Conservation (phyloP, 2,797 vertebrate species). For the Choloepus didactylus region DNA sequence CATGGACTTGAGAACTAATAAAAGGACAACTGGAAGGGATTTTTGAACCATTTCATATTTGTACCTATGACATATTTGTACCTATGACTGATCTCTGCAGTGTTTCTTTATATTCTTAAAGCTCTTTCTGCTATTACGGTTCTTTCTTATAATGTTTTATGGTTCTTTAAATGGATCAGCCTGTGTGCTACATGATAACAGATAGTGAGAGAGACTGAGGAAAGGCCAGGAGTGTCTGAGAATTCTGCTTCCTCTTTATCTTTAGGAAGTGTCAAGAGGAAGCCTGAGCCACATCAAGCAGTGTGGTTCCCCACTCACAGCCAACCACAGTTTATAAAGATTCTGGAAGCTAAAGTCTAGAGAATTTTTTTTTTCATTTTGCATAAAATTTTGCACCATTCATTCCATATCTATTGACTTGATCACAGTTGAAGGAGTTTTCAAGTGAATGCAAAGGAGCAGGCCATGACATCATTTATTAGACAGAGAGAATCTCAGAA, state of each 20-base stretch:
- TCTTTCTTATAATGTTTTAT: too few relatives aligned
- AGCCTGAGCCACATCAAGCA: background rate
- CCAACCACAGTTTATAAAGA: background rate
- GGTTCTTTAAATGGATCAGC: background rate
- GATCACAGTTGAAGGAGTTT: slow-evolving; percentile 7
- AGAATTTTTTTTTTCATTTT: slow-evolving; percentile 17
- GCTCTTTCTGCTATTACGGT: background rate
- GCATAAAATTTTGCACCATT: background rate
- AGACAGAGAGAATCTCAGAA: background rate
- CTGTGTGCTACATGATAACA: background rate
- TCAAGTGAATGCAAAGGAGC: background rate
- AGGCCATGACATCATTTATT: background rate
- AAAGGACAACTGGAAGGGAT: background rate
- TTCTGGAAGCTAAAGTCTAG: slow-evolving; percentile 18
- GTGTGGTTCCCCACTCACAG: background rate
- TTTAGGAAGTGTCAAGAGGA: background rate
- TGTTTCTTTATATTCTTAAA: background rate
- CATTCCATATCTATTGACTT: background rate
- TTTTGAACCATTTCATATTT: background rate
- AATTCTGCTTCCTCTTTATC: background rate
- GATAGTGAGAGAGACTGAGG: background rate
- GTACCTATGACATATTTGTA: background rate
- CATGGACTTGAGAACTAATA: background rate
- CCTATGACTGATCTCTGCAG: background rate
- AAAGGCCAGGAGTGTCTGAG: background rate